These are phyloP conservation scores for Ailuropoda melanoleuca DNA, from an alignment of 2,113 vertebrate genomes.

Conservation along the genomic window DNA sequence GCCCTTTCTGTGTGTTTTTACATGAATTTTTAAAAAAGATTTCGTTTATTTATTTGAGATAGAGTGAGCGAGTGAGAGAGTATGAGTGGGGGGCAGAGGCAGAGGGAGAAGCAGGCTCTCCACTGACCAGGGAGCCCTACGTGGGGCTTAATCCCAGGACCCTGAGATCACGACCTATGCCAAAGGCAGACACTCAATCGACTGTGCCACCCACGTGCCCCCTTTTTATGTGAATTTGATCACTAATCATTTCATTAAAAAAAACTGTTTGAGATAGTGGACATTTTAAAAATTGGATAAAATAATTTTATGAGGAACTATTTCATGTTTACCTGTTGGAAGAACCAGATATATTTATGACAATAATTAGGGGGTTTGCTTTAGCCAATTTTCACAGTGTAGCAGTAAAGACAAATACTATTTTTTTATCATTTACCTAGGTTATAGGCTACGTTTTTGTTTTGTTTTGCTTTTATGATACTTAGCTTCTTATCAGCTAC, in stretches of 20 bases:
- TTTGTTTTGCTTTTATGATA: background rate
- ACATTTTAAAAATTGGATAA: background rate
- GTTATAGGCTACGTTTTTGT: background rate
- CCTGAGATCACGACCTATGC: too few species aligned
- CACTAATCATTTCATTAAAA: slow-evolving; percentile 9
- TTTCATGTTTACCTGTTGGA: background rate
- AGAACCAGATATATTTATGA: background rate
- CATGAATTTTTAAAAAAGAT: background rate
- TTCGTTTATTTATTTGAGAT: too few species aligned
- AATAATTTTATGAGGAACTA: background rate
- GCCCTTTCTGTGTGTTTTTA: background rate
- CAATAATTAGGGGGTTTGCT: background rate
- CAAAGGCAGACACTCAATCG: too few species aligned
- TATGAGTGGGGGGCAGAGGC: too few species aligned
- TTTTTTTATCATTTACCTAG: background rate
- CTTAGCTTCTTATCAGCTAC: background rate
- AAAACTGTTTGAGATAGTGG: background rate
- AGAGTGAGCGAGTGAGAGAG: too few species aligned
- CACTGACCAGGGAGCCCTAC: too few species aligned
- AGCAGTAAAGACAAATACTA: background rate
- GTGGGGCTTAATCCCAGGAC: too few species aligned
- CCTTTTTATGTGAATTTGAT: background rate
- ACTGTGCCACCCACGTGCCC: too few species aligned
- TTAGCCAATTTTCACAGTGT: background rate
- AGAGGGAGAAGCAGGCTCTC: too few species aligned